These are phyloP conservation scores for Adelphocoris suturalis DNA, from an alignment of 2,888 invertebrate genomes.

Conservation along the genomic window DNA sequence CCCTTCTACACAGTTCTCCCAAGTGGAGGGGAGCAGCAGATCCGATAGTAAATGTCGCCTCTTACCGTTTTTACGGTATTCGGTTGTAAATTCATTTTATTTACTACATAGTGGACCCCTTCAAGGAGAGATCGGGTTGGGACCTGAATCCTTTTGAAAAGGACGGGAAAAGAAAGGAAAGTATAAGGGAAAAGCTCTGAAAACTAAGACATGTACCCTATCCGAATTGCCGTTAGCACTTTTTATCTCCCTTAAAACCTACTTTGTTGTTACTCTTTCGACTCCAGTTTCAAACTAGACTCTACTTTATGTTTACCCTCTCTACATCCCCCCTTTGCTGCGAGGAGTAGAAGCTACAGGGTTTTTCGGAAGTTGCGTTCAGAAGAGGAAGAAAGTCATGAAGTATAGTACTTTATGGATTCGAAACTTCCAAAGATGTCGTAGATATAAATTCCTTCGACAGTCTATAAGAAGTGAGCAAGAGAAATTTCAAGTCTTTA, in stretches of 20 bases:
- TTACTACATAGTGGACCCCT: not conserved
- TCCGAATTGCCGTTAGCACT: conserved; percentile 55
- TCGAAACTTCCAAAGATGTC: conserved; percentile 12
- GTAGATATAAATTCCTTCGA: not conserved
- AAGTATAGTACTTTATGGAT: conserved; percentile 60
- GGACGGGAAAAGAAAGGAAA: not conserved
- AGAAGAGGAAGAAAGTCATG: conserved; percentile 41
- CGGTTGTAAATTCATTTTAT: conserved; percentile 64
- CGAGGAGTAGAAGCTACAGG: not conserved
- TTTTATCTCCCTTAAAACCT: conserved; percentile 67
- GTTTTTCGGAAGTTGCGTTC: not conserved
- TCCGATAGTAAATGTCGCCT: conserved; percentile 40
- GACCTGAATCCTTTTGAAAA: not conserved
- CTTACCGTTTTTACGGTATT: conserved; percentile 32
- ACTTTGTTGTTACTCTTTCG: conserved; percentile 56
- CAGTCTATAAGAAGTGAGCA: not conserved
- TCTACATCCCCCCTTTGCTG: not conserved
- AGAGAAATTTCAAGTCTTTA: not conserved
- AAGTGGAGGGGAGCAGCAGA: conserved; percentile 4
- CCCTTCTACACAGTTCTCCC: not conserved
- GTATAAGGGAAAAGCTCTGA: conserved; percentile 20
- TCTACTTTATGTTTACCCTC: conserved; percentile 55
- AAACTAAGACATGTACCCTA: conserved; percentile 58
- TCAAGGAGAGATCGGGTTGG: not conserved
- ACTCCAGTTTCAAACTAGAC: conserved; percentile 38